These are phyloP conservation scores for Dryobota labecula DNA, from an alignment of 2,888 invertebrate species.

Conservation along the genomic window DNA sequence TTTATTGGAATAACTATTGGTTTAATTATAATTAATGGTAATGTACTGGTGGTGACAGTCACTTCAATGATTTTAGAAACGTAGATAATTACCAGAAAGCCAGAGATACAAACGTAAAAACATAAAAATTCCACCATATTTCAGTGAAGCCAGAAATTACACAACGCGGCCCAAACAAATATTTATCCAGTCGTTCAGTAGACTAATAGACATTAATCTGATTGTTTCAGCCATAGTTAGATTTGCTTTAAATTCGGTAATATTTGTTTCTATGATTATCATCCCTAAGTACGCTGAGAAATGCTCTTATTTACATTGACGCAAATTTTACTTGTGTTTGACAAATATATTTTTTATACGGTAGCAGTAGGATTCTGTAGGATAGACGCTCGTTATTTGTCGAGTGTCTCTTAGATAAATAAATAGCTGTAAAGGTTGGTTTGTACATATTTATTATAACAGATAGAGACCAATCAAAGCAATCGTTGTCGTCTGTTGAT, in stretches of 20 bases:
- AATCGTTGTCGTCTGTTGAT: conserved; percentile 54
- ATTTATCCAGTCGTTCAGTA: conserved; percentile 27
- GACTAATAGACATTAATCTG: conserved; percentile 34
- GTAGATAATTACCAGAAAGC: background rate
- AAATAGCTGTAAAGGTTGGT: conserved; percentile 26
- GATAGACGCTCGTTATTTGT: conserved; percentile 21
- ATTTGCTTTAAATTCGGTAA: conserved; percentile 24
- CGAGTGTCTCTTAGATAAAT: conserved; percentile 29
- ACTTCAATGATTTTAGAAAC: background rate
- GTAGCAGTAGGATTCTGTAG: conserved; percentile 26
- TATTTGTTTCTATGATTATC: conserved; percentile 36
- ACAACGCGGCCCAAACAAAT: conserved; percentile 24
- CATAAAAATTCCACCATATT: background rate
- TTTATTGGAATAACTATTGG: background rate
- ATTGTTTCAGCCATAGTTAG: conserved; percentile 19
- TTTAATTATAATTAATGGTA: background rate
- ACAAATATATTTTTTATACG: conserved; percentile 34
- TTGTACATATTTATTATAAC: conserved; percentile 19
- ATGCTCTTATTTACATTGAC: conserved; percentile 39
- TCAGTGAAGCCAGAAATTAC: background rate
- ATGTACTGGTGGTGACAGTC: background rate
- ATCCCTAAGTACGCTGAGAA: conserved; percentile 31
- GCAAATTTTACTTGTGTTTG: conserved; percentile 36
- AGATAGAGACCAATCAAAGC: conserved; percentile 48
- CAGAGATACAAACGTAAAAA: background rate